Base-by-base conservation (phyloP, 2,113 vertebrate genomes). In the Thunnus maccoyii region DNA sequence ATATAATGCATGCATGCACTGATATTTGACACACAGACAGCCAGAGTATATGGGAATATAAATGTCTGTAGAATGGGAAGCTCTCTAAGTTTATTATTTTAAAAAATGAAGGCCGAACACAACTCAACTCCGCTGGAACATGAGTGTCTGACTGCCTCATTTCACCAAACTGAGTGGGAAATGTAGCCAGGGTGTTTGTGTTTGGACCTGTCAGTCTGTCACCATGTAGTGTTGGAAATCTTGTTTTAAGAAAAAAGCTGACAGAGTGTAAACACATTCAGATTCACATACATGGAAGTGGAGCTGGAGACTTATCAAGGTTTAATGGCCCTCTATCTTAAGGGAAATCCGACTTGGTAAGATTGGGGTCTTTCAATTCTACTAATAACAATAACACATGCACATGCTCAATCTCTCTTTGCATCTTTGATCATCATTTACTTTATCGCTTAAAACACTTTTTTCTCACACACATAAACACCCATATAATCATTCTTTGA, bases 281-380 rank as follows among this genome's bases (percentile, higher is more conserved):
- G 27, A 50, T 41, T 41, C 9, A 60, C 5, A 27, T 16, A 14
- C 44, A 54, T 1, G 51, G 64, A 72, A 32, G 52, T 27, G 36
- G 52, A 27, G 62, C 64, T 65, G 54, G 30, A 47, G 48, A 1
- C 20, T 82, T 81, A 84, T 85, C 72, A 17, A 58, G 56, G 13
- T 80, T 58, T 70, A 11, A 30, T 13, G 8, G 55, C 22, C 25
- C 17, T 14, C 89, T 94, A 93, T 94, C 87, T 82, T 73, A 8
- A 17, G 71, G 93, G 86, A 94, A 83, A 85, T 92, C 85, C 15
- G 14, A 87, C 73, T 80, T 82, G 50, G 9, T 66, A 51, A 65
- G 54, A 62, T 5, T 0, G 25, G 17, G n/a, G 20, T 72, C 41
- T 46, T 72, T 78, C 36, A 63, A 63, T 72, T 25, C 27, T 27